These are phyloP conservation scores for Sinocyclocheilus rhinocerous DNA, from an alignment of 2,113 vertebrate species.

Conservation along the genomic window DNA sequence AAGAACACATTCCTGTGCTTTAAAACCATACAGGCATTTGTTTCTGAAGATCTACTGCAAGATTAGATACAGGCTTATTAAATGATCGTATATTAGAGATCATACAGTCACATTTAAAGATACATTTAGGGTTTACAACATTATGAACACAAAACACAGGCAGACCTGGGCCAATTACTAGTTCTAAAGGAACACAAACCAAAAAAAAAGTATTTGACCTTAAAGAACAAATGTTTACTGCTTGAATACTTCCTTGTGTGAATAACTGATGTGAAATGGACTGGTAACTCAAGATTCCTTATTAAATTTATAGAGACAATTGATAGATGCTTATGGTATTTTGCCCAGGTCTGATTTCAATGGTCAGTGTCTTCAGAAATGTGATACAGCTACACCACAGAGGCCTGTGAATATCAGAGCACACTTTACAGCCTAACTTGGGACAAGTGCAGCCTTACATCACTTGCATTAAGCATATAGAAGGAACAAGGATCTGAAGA, in stretches of 20 bases:
- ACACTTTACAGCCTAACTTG: constrained; percentile 51
- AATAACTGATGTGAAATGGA: neutral
- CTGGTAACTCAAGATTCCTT: neutral
- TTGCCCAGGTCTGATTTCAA: constrained; percentile 50
- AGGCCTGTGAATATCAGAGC: constrained; percentile 42
- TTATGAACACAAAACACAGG: constrained; percentile 63
- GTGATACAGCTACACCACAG: constrained; percentile 55
- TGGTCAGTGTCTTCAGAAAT: constrained; percentile 52
- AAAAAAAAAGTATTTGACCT: neutral
- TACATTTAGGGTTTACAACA: constrained; percentile 61
- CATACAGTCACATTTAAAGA: constrained; percentile 58
- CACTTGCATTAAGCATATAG: constrained; percentile 59
- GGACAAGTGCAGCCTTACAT: constrained; percentile 64
- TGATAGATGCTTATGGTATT: neutral
- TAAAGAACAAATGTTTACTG: neutral
- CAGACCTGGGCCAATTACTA: constrained; percentile 45
- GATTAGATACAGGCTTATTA: constrained; percentile 67
- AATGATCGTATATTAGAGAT: constrained; percentile 59
- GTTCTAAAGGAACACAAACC: too few relatives aligned
- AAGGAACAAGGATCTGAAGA: constrained; percentile 40
- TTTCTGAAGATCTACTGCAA: constrained; percentile 59
- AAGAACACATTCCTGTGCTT: constrained; percentile 61
- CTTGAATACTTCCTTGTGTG: neutral
- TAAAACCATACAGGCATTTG: constrained; percentile 59
- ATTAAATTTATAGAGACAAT: neutral